Base-by-base conservation (phyloP, 2,888 invertebrate genomes). In the Agrochola circellaris region DNA sequence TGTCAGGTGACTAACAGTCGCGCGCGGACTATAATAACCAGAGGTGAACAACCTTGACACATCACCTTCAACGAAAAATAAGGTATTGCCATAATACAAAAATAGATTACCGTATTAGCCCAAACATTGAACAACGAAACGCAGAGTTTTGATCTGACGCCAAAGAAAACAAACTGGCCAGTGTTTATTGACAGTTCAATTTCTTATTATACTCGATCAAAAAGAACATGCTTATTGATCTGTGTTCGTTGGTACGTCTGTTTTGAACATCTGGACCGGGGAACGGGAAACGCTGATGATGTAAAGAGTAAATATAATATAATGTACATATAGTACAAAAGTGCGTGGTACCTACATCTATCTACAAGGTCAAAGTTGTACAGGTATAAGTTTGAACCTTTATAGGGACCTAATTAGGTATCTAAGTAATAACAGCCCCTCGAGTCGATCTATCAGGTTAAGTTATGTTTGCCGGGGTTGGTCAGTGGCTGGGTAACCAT, bases 111-210 rank as follows among this genome's bases (percentile, higher is more conserved):
- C 68, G 70, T 77, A 75, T 72, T 71, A 62, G 76, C 15, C 11
- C 75, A 80, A 83, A 84, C 82, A 82, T 71, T 78, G 74, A 75
- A 69, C 70, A 79, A 77, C 65, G 69, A 75, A 79, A 80, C 61
- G 81, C 82, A 77, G 79, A 88, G 87, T 77, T 79, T 92, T 93
- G 93, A 93, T 89, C 87, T 45, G 69, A 82, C 75, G 94, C 93
- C 94, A 94, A 93, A 76, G 83, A 90, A 91, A 92, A 93, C 92
- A 92, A 77, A 88, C 83, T 83, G 86, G 77, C 75, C 66, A n/a
- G 79, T 87, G 90, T 92, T 91, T 91, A 92, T 91, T 88, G 81
- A 91, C 84, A 88, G 77, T 90, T 91, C 89, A 88, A 90, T 83
- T 68, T 90, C 89, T 91, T 91, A 89, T 91, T 90, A 82, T 71